These are phyloP conservation scores for Scolanthus callimorphus DNA, from an alignment of 92 coral and sea anemone genomes.

Conservation along the genomic window DNA sequence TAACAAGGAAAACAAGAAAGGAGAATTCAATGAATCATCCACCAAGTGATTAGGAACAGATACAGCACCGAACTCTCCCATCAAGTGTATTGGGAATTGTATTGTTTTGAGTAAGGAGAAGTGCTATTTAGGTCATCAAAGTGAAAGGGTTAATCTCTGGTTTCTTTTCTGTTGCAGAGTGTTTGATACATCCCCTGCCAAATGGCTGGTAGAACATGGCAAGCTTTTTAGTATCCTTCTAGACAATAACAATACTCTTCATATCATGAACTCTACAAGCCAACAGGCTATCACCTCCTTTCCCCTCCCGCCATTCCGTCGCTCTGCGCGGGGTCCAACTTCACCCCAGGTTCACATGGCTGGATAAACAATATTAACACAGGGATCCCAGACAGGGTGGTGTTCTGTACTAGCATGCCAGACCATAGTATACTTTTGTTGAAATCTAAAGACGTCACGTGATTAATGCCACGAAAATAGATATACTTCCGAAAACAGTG, in stretches of 20 bases:
- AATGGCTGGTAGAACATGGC: constrained; percentile 89
- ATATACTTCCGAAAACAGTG: too few species aligned
- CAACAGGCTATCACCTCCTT: constrained; percentile 64
- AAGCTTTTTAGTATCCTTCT: constrained; percentile 66
- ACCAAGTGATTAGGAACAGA: too few species aligned
- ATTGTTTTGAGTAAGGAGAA: too few species aligned
- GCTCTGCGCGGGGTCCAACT: constrained; percentile 77
- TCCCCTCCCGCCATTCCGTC: constrained; percentile 68
- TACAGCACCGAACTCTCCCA: too few species aligned
- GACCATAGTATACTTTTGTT: constrained; percentile 77
- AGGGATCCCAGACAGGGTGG: constrained; percentile 35
- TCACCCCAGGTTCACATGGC: constrained; percentile 53
- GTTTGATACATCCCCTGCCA: constrained; percentile 52
- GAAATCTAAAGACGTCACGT: constrained; percentile 60
- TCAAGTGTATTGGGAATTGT: too few species aligned
- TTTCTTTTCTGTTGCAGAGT: constrained; percentile 44
- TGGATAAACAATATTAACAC: constrained; percentile 63
- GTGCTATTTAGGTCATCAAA: too few species aligned
- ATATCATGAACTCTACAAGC: constrained; percentile 62
- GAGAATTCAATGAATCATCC: too few species aligned
- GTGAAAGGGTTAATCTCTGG: too few species aligned
- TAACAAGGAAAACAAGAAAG: too few species aligned
- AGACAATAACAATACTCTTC: constrained; percentile 62
- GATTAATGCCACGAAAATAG: too few species aligned
- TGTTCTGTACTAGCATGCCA: constrained; percentile 86